phyloP scores from a whole-genome alignment of 2,113 vertebrate species.

The Heterotilapia buettikoferi region DNA sequence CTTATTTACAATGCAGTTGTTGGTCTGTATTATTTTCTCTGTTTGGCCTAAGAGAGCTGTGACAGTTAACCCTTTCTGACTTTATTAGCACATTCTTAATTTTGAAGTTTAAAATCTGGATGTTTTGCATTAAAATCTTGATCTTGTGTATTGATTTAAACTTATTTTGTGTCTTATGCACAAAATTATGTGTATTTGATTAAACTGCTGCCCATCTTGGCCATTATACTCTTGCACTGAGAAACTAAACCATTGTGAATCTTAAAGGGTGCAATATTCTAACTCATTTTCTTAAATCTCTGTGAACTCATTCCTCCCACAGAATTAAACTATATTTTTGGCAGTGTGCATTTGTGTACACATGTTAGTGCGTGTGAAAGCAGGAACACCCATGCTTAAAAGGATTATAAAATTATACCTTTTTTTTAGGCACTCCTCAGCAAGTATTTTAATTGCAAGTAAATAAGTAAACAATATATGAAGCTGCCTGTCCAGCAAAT shows the following conservation, averaged over 20 bases:
- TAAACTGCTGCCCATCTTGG: not conserved
- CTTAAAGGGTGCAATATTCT: not conserved
- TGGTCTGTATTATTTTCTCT: not conserved
- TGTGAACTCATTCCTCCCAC: not conserved
- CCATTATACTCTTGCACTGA: not conserved
- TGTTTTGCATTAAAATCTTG: not conserved
- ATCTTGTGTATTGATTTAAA: not conserved
- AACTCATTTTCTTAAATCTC: not conserved
- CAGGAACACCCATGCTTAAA: not conserved
- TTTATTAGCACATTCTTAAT: not conserved
- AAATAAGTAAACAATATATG: not conserved
- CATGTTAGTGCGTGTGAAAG: not conserved
- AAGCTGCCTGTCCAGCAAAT: not conserved
- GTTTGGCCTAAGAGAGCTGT: not conserved
- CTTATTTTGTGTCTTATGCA: not conserved
- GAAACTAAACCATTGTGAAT: not conserved
- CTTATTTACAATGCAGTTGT: not conserved
- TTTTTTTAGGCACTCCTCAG: not conserved
- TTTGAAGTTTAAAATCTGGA: not conserved
- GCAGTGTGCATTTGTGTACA: not conserved
- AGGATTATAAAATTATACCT: not conserved
- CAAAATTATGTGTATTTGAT: not conserved
- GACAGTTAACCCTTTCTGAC: not conserved
- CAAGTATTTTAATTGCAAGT: not conserved
- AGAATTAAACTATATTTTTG: not conserved